Base-by-base conservation (phyloP, 2,113 vertebrate species). In the Cololabis saira region DNA sequence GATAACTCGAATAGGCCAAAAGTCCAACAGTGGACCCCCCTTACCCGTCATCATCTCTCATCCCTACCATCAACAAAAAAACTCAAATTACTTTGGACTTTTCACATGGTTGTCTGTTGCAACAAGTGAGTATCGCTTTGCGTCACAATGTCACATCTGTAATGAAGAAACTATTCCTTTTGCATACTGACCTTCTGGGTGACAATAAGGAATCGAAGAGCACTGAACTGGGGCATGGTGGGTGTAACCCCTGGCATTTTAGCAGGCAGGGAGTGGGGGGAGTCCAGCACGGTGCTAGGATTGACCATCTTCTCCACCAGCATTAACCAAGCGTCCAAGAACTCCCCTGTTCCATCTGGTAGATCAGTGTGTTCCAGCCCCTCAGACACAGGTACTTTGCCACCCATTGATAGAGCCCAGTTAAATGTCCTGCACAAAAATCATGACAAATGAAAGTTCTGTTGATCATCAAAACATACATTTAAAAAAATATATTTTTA, bases 271-370 rank as follows among this genome's bases (percentile, higher is more conserved):
- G 95, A 95, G 83, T 98, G 96, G n/a, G 96, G 96, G 0, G 96
- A 98, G 85, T 98, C 96, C 82, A 98, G 89, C 71, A 98, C 96
- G 0, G 96, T 98, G 81, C 95, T 96, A 48, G 96, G 96, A 83
- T 98, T 97, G 79, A 98, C 96, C 96, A 98, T 97, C 86, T 98
- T 98, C 86, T 98, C 96, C 80, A 97, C 96, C 65, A 98, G 85
- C 96, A 98, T 97, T 15, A 98, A 92, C 96, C 96, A 98, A 15
- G 96, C 96, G 71, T 98, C 96, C 71, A 98, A 83, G 63, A 98
- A 98, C 85, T 98, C 96, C 40, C 96, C 96, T 2, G 96, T 98
- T 19, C 96, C 96, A 75, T 98, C 96, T 33, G 96, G 96, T 52
- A 98, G 90, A 22, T 98, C 96, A 9, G 89, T 13, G 76, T 97